phyloP scores from a whole-genome alignment of 2,113 vertebrate genomes.

The Hymenochirus boettgeri region DNA sequence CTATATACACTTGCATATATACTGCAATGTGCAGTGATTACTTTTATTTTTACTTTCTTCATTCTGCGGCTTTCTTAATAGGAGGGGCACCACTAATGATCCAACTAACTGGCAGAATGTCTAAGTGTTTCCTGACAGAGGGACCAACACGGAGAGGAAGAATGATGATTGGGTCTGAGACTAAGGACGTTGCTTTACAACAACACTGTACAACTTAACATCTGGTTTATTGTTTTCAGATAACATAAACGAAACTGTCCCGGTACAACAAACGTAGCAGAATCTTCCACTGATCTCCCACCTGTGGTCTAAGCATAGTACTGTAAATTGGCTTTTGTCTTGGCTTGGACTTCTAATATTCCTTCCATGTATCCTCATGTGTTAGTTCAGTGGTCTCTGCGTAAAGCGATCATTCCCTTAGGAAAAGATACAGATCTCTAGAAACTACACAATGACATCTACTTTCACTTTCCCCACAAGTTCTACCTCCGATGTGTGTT shows the following conservation, averaged over 20 bases:
- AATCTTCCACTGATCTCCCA: neutral
- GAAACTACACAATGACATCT: too few species aligned
- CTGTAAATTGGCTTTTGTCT: slow-evolving; percentile 97
- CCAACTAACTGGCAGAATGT: too few species aligned
- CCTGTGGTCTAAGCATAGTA: slow-evolving; percentile 83
- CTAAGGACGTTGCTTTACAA: neutral
- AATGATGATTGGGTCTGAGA: neutral
- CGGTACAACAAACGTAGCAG: slow-evolving; percentile 31
- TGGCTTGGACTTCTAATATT: slow-evolving; percentile 96
- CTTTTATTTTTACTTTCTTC: too few species aligned
- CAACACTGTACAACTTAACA: slow-evolving; percentile 3
- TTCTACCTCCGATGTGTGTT: too few species aligned
- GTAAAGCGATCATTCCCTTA: slow-evolving; percentile 94
- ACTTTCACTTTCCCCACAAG: too few species aligned
- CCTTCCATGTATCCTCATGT: slow-evolving; percentile 99
- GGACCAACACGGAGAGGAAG: too few species aligned
- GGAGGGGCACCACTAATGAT: too few species aligned
- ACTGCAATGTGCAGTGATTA: too few species aligned
- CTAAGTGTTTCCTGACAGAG: too few species aligned
- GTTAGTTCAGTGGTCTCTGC: slow-evolving; percentile 94
- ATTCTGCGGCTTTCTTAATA: too few species aligned
- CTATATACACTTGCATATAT: too few species aligned
- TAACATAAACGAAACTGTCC: slow-evolving; percentile 46
- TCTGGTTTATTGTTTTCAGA: slow-evolving; percentile 52
- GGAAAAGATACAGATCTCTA: neutral